Base-by-base conservation (phyloP, 2,113 vertebrate species). In the Eonycteris spelaea region DNA sequence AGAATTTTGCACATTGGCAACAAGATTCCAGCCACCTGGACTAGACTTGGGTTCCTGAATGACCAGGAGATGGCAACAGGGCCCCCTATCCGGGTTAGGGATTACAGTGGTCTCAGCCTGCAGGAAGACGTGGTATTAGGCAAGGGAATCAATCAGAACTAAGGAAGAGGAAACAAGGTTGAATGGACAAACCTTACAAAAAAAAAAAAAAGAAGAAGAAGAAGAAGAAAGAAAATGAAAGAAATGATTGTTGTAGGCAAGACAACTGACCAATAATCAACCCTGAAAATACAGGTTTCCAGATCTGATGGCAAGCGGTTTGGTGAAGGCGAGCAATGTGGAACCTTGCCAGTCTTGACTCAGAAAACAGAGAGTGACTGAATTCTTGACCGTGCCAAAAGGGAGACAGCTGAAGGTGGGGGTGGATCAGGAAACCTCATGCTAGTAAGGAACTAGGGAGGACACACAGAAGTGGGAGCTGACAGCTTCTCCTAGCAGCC, bases 401-500 rank as follows among this genome's bases (percentile, higher is more conserved):
- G 14, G 11, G 30, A 45, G 59, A 11, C 40, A 55, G 7, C 45
- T 67, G 19, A 96, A 40, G 22, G 4, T 12, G 7, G 45, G 59
- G 12, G 21, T 40, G 28, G 51, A 14, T 71, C 35, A 38, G 48
- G 8, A 21, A 51, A 15, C 21, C 30, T 21, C 14, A 7, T 33
- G 26, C 40, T 45, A 26, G 43, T 14, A 43, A 83, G 33, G 43
- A 92, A 11, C 28, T 35, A 7, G 59, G 26, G 67, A 87, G 61
- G 53, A 63, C 22, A 67, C 13, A 4, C 7, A 43, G 45, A 87
- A 57, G 30, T 38, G 18, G 75, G 24, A 77, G 59, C 71, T n/a
- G n/a, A 59, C 73, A 73, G 82, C 65, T 74, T 90, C 82, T 90
- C 59, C 48, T 14, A 11, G 89, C 63, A 95, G 91, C 83, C 95